Evolutionary conservation across 2,888 invertebrate genomes (phyloP), one percentile per base, ranked within the genome.

Genomic region (Physocephala rufipes): DNA sequence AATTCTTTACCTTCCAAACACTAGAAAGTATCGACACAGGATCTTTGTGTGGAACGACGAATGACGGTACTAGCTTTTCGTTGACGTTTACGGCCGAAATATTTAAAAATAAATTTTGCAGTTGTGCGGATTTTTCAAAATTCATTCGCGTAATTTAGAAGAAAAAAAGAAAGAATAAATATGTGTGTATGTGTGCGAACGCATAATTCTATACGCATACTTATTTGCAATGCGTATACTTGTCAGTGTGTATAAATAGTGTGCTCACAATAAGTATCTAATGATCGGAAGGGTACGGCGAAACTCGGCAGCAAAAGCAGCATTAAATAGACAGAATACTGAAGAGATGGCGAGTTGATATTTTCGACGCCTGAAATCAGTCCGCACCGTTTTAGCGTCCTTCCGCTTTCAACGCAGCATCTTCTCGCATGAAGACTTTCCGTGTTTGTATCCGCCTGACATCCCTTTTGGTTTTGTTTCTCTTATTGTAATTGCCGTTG

Each of bases 111-210:
- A 30, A 26, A 28, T 12, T 53, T 28, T 51, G 65, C 65, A 66
- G 53, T 66, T 66, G 65, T 66, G 65, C 65, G 53, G 51, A 66
- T 66, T 66, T 66, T 66, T 66, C 65, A 66, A 66, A 66, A 53
- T 66, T 24, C 47, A 4, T 26, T 26, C 47, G 47, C 47, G 45
- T 24, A 45, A 63, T 63, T 63, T n/a, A 47, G 47, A 19, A 62
- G 21, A 62, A 9, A 9, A 55, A 55, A 55, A 55, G 21, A 55
- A 55, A 55, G 26, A 55, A 26, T 1, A 24, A 36, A 4, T 7
- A 36, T 7, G 4, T 36, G 4, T 36, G 9, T 7, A 9, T 36
- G 36, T 36, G 36, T 36, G 9, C 36, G n/a, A n/a, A n/a, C n/a
- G n/a, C n/a, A n/a, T n/a, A 36, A 7, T 36, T 36, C 9, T 36